Percentiles rank a stretch among this genome's conserved stretches.
phyloP scores from a whole-genome alignment of 2,888 invertebrate genomes.

The Corbicula japonica region DNA sequence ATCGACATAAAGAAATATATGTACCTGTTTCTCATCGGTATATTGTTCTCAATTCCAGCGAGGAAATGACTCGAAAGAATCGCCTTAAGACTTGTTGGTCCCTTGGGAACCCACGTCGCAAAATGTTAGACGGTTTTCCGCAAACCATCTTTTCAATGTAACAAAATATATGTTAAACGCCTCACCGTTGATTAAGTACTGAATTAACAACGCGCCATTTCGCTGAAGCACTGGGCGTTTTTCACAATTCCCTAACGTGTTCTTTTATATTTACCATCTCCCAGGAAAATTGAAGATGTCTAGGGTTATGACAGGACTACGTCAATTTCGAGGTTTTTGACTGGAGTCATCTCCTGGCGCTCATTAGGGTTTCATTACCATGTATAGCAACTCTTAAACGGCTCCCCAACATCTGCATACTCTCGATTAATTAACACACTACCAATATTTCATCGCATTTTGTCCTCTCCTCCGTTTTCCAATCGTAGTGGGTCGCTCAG shows the following conservation, averaged over 20 bases:
- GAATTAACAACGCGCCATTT: conserved; percentile 64
- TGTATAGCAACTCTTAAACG: conserved; percentile 52
- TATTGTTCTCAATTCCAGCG: conserved; percentile 16
- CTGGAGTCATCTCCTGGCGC: conserved; percentile 44
- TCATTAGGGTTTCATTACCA: conserved; percentile 66
- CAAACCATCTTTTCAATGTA: conserved; percentile 56
- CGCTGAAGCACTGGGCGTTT: conserved; percentile 23
- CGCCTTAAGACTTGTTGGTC: conserved; percentile 6
- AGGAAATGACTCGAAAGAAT: conserved; percentile 31
- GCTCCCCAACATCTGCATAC: conserved; percentile 63
- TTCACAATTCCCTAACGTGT: conserved; percentile 45
- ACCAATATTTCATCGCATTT: conserved; percentile 54
- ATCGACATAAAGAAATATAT: conserved; percentile 25
- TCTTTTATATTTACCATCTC: conserved; percentile 35
- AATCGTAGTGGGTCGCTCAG: conserved; percentile 61
- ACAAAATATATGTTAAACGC: conserved; percentile 66
- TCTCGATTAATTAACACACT: conserved; percentile 68
- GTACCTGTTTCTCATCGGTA: conserved; percentile 31
- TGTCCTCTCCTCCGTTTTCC: conserved; percentile 43
- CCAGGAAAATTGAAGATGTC: conserved; percentile 48
- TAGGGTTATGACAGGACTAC: conserved; percentile 56
- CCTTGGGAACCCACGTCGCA: conserved; percentile 52
- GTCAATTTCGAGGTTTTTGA: conserved; percentile 46
- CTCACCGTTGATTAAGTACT: conserved; percentile 56
- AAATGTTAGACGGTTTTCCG: conserved; percentile 61